Evolutionary conservation across 2,888 invertebrate genomes (phyloP).

Genomic region (Ornithoptera alexandrae): DNA sequence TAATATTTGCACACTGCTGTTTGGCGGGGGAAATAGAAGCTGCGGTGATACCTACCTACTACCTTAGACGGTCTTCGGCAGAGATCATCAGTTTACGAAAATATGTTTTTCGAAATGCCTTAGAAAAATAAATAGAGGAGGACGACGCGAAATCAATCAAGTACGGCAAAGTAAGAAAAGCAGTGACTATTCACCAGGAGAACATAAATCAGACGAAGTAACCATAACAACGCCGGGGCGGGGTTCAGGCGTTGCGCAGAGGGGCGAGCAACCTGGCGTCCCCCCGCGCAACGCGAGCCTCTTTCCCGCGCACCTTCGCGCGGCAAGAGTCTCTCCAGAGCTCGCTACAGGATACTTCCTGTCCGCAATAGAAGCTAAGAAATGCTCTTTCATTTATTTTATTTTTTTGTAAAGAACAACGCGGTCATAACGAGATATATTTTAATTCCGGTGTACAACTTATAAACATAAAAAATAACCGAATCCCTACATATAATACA

Average conservation of each 20-base stretch:
- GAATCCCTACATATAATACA: too few species aligned
- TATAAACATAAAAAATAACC: too few species aligned
- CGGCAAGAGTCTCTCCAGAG: constrained; percentile 61
- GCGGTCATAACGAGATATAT: neutral
- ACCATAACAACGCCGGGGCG: constrained; percentile 56
- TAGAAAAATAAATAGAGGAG: neutral
- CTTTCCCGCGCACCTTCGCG: constrained; percentile 60
- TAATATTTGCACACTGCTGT: too few species aligned
- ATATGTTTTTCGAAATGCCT: neutral
- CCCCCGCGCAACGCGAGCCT: constrained; percentile 43
- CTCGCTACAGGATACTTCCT: constrained; percentile 51
- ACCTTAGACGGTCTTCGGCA: too few species aligned
- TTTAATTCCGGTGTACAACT: too few species aligned
- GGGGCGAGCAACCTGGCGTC: too few species aligned
- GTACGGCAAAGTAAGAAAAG: constrained; percentile 31
- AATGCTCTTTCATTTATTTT: constrained; percentile 25
- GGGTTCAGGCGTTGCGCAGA: neutral
- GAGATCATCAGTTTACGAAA: too few species aligned
- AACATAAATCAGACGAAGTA: constrained; percentile 64
- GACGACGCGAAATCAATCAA: neutral
- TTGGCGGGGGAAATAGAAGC: too few species aligned
- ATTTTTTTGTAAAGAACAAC: neutral
- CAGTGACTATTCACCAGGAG: constrained; percentile 52
- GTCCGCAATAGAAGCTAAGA: constrained; percentile 52
- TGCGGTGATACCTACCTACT: too few species aligned